Conservation (phyloP, 92 coral and sea anemone species). For the Phymanthus crucifer region DNA sequence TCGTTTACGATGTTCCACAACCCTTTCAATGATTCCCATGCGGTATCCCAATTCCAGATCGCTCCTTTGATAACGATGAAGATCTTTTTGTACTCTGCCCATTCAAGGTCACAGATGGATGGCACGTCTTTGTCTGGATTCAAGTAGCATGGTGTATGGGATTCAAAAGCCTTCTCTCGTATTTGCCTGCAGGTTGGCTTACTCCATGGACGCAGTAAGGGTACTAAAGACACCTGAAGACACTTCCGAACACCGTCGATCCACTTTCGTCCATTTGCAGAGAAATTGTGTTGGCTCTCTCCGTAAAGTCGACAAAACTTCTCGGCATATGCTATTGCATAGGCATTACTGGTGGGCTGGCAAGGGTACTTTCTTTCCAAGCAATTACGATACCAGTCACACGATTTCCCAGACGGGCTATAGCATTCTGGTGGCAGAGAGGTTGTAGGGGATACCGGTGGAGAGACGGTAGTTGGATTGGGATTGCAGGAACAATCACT, state of each 20-base stretch:
- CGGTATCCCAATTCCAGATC: constrained; percentile 43
- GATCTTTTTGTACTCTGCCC: constrained; percentile 40
- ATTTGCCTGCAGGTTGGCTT: constrained; percentile 51
- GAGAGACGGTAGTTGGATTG: neutral
- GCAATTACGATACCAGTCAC: constrained; percentile 69
- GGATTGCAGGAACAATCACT: constrained; percentile 53
- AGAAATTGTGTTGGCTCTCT: neutral
- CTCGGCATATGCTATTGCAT: constrained; percentile 66
- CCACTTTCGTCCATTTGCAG: constrained; percentile 49
- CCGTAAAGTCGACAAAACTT: constrained; percentile 54
- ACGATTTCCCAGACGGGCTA: constrained; percentile 62
- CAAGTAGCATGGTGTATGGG: constrained; percentile 66
- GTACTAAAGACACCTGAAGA: constrained; percentile 59
- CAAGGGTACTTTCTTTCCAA: constrained; percentile 62
- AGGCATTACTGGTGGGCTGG: constrained; percentile 53
- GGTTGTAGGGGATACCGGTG: neutral
- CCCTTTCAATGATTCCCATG: constrained; percentile 63
- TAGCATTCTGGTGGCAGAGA: constrained; percentile 44
- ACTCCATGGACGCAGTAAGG: constrained; percentile 56
- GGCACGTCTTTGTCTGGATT: constrained; percentile 48
- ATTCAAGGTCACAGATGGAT: constrained; percentile 60
- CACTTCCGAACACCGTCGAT: constrained; percentile 62
- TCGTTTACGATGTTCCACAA: constrained; percentile 53
- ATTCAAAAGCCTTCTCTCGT: constrained; percentile 47
- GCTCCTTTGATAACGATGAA: constrained; percentile 63